Percentiles rank a stretch among this genome's conserved stretches.
Conservation (phyloP, 2,797 vertebrate species). For the Emydoidea blandingii region DNA sequence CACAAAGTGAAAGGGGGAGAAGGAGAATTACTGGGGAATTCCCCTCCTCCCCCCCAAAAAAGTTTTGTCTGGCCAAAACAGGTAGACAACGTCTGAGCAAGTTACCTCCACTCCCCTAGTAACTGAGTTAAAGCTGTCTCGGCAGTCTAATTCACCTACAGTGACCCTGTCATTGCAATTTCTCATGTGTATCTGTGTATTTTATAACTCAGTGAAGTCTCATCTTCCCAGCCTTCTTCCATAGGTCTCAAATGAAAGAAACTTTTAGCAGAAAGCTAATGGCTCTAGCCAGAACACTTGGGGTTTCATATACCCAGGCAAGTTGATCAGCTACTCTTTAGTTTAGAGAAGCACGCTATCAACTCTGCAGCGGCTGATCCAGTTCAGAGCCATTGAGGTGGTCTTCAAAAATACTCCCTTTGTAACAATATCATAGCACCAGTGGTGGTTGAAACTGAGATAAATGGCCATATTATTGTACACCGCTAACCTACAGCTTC, state of each 20-base stretch:
- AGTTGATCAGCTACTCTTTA: accelerated
- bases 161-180: not conserved
- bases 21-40: not conserved
- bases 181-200: not conserved
- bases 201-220: not conserved
- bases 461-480: not conserved
- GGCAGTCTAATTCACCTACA: not conserved
- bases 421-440: not conserved
- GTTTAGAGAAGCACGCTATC: not conserved
- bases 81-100: not conserved
- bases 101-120: not conserved
- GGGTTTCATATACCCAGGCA: not conserved
- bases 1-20: constrained; percentile 31
- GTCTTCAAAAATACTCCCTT: not conserved
- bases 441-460: accelerated
- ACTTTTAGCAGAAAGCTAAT: not conserved
- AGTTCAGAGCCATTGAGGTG: not conserved
- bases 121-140: not conserved
- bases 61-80: constrained; percentile 20
- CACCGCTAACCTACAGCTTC: not conserved
- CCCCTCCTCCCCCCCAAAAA: not conserved
- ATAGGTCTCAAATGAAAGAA: not conserved
- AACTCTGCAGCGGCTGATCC: no score
- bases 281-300: not conserved
- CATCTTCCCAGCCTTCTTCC: not conserved